Conservation (phyloP, 1,140 invertebrate genomes). For the Eriocheir sinensis region DNA sequence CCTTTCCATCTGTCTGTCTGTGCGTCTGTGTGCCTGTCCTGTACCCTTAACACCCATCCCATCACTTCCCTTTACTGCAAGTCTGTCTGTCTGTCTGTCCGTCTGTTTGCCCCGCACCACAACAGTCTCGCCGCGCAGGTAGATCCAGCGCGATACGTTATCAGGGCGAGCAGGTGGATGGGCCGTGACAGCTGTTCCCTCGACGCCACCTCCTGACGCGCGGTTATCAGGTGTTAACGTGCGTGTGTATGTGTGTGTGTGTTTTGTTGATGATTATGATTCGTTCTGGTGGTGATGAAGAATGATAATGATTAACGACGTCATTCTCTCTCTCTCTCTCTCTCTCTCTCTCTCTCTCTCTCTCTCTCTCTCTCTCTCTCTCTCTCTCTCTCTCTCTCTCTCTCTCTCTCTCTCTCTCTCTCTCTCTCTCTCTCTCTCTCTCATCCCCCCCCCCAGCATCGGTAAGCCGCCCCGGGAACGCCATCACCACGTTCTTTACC, state of each 20-base stretch:
- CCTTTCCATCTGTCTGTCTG: neutral
- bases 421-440: neutral
- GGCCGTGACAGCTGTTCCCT: neutral
- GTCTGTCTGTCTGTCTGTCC: neutral
- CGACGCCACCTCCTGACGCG: neutral
- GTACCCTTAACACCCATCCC: too few relatives aligned
- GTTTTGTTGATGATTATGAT: neutral
- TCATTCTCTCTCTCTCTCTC: neutral
- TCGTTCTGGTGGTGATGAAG: too few relatives aligned
- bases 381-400: slow-evolving; percentile 39
- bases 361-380: neutral
- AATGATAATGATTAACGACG: neutral
- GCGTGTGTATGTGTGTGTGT: slow-evolving; percentile 22
- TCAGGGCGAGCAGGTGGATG: neutral
- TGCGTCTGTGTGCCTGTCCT: too few relatives aligned
- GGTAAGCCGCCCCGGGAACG: neutral
- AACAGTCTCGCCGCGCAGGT: neutral
- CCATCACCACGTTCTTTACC: neutral
- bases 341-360: neutral
- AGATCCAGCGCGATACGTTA: neutral
- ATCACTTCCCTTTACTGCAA: neutral
- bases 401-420: slow-evolving; percentile 48
- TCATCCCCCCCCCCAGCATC: neutral
- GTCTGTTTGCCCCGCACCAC: neutral
- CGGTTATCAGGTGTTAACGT: slow-evolving; percentile 1